Evolutionary conservation across 2,113 vertebrate species (phyloP), one percentile per base, ranked within the genome.

Genomic region (Grammomys surdaster): DNA sequence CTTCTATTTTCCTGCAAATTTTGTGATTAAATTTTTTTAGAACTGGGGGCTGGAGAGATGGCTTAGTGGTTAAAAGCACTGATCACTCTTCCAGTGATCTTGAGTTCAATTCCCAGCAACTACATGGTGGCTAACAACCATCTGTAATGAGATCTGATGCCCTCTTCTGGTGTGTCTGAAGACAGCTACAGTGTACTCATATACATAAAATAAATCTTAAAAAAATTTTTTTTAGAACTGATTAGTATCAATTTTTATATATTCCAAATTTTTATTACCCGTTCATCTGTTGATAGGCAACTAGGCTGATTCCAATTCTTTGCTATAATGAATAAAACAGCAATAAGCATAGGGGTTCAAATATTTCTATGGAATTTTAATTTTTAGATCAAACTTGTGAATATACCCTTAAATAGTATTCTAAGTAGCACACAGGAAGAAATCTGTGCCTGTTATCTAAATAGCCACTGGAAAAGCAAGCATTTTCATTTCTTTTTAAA

Each of bases 301-400:
- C 69, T 31, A 72, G 36, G 33, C 3, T 72, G 69, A 72, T 72
- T n/a, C 73, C 8, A 46, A 24, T 36, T 78, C 77, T 80, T 54
- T 36, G 36, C 77, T 36, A 54, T 12, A 56, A 43, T 22, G 17
- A 80, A 54, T 78, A 78, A 54, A 78, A 10, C 17, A 54, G 31
- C 17, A 80, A 56, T 80, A 56, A 80, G 36, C 19, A 80, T 11
- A 8, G 33, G 51, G 51, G 51, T 80, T 11, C 77, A 80, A 80
- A 11, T 60, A 60, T 60, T 24, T 43, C 56, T 60, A 20, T 60
- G 20, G 56, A 4, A 40, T 36, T 60, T 82, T 82, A 91, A 85
- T 94, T 90, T 96, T 89, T 78, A 93, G 75, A 43, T 90, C 88
- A 93, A 11, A 95, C 31, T 48, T 92, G 76, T 36, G 93, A 90